phyloP scores from a whole-genome alignment of 2,113 vertebrate genomes.

The Cricetomys ansorgei region DNA sequence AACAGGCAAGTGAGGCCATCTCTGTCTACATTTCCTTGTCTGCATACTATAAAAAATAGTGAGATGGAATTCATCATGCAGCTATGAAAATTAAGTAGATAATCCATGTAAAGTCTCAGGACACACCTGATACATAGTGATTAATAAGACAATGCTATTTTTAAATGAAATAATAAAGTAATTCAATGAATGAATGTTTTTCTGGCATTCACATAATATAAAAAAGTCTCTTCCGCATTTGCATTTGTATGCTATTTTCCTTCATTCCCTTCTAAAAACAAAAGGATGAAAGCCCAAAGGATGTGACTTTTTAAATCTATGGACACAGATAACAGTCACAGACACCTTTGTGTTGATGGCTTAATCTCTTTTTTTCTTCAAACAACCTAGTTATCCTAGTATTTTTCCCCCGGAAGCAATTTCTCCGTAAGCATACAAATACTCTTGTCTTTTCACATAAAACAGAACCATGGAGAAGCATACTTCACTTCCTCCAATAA shows the following conservation, averaged over 20 bases:
- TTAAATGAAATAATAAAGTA: neutral
- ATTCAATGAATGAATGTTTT: neutral
- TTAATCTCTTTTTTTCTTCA: conserved; percentile 45
- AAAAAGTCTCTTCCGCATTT: conserved; percentile 25
- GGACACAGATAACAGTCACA: neutral
- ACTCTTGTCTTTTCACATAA: conserved; percentile 15
- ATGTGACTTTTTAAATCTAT: neutral
- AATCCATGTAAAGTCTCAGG: neutral
- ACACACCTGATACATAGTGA: neutral
- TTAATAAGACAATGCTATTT: conserved; percentile 24
- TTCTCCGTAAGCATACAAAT: conserved; percentile 15
- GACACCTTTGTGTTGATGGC: neutral
- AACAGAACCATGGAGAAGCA: conserved; percentile 13
- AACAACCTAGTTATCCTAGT: neutral
- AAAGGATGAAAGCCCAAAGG: neutral
- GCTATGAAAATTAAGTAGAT: neutral
- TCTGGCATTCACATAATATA: neutral
- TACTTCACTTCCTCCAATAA: conserved; percentile 23
- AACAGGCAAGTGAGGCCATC: neutral
- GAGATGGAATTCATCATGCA: neutral
- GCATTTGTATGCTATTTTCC: neutral
- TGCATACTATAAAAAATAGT: neutral
- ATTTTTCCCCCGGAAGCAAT: neutral
- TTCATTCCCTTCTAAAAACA: neutral
- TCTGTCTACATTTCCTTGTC: neutral